Base-by-base conservation (phyloP, 2,113 vertebrate genomes). In the Catharus fuscescens region DNA sequence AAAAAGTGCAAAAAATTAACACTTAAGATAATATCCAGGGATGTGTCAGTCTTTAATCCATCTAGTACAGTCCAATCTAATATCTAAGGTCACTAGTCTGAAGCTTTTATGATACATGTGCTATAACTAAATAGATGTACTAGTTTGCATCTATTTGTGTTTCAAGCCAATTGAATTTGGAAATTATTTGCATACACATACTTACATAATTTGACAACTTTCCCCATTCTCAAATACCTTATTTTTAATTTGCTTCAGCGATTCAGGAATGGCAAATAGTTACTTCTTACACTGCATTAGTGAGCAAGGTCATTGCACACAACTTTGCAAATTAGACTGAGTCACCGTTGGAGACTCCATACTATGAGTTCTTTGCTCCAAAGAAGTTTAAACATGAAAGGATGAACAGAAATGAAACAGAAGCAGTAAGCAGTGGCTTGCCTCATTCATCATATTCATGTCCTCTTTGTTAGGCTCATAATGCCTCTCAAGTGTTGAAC, bases 181-280 rank as follows among this genome's bases (percentile, higher is more conserved):
- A 95, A 94, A 93, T 90, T 14, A 77, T 81, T 95, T 93, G 48
- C 84, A 91, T 95, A 62, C 81, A 66, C 9, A 6, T 90, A 69
- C 80, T 93, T 93, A 91, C 44, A 92, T 84, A 89, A 95, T 95
- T 93, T 95, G 84, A 91, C 62, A 89, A 91, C 25, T 65, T 95
- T 95, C 16, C 66, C 74, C 25, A 38, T 60, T 65, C n/a, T 89
- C 65, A 72, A 56, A 32, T 71, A 76, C 38, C 26, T 74, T 91
- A 85, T 93, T 96, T 95, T 95, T 91, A 81, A 65, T 73, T 81
- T 61, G 25, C 26, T 61, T 48, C 25, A 91, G 50, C 2, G 1
- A 50, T 47, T 87, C 32, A 87, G 40, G 93, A 89, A 81, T 29
- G 23, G 10, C 65, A 92, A 96, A 81, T 87, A 91, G 81, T 87